Percentiles rank a stretch among this genome's conserved stretches.
phyloP scores from a whole-genome alignment of 2,888 invertebrate species.

The Ypsolopha sequella region DNA sequence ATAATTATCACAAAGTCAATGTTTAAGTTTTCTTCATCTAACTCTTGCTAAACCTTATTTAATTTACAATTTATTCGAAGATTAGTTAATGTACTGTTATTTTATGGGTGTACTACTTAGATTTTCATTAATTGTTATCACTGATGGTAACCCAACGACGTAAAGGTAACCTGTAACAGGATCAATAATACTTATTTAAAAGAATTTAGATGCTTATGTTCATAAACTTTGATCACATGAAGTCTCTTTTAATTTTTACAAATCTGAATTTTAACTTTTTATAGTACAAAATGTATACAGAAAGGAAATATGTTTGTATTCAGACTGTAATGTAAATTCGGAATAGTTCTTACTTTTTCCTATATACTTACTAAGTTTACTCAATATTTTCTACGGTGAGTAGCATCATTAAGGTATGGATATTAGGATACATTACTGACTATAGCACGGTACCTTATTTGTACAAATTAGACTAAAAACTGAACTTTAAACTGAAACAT shows the following conservation, averaged over 20 bases:
- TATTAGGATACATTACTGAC: background rate
- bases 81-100: background rate
- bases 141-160: background rate
- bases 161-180: background rate
- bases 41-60: background rate
- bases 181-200: background rate
- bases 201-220: no score
- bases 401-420: background rate
- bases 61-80: background rate
- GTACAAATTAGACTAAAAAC: no score
- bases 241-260: no score
- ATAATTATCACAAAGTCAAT: slow-evolving; percentile 54
- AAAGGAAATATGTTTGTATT: no score
- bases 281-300: no score
- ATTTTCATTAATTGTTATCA: background rate
- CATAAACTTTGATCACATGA: no score
- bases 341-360: background rate
- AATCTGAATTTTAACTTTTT: no score
- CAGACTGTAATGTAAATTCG: background rate
- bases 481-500: no score
- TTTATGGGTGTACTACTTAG: background rate
- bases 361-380: background rate
- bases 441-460: background rate
- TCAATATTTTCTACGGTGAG: background rate
- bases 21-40: slow-evolving; percentile 11